Percentiles rank a stretch among this genome's conserved stretches.
Evolutionary conservation across 2,113 vertebrate genomes (phyloP).

Genomic region (Catharus fuscescens): DNA sequence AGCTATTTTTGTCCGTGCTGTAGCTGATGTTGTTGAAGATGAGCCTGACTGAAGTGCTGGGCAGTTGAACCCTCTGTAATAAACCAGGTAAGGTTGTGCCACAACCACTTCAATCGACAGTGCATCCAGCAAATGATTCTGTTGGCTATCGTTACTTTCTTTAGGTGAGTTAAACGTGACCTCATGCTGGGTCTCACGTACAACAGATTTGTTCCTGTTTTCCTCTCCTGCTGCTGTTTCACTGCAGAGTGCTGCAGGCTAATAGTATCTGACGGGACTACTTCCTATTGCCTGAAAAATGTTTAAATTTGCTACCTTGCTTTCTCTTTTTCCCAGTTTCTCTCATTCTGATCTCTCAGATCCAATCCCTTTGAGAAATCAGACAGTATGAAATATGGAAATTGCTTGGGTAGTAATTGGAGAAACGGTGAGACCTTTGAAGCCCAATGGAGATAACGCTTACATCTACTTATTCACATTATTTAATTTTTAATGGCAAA

Average conservation of each 20-base stretch:
- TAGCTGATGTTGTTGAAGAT: neutral
- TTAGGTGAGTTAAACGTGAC: neutral
- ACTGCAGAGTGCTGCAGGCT: slow-evolving; percentile 25
- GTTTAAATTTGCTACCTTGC: slow-evolving; percentile 34
- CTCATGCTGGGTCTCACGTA: slow-evolving; percentile 21
- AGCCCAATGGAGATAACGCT: slow-evolving; percentile 80
- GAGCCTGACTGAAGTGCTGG: neutral
- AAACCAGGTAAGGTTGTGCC: neutral
- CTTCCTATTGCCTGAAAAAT: slow-evolving; percentile 37
- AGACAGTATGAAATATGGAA: slow-evolving; percentile 82
- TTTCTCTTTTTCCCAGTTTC: slow-evolving; percentile 28
- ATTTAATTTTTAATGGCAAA: slow-evolving; percentile 88
- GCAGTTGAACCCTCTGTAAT: neutral
- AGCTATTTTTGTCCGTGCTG: neutral
- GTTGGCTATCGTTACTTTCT: neutral
- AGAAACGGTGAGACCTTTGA: slow-evolving; percentile 78
- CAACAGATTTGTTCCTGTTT: slow-evolving; percentile 51
- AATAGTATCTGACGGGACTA: slow-evolving; percentile 18
- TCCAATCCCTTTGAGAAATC: slow-evolving; percentile 79
- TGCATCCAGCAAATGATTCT: neutral
- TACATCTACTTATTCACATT: slow-evolving; percentile 80
- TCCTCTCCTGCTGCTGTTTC: slow-evolving; percentile 24
- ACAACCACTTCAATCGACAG: neutral
- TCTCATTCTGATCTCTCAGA: slow-evolving; percentile 74
- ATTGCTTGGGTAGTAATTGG: slow-evolving; percentile 80